These are phyloP conservation scores for Rhagonycha fulva DNA, from an alignment of 2,888 invertebrate species.

Conservation along the genomic window DNA sequence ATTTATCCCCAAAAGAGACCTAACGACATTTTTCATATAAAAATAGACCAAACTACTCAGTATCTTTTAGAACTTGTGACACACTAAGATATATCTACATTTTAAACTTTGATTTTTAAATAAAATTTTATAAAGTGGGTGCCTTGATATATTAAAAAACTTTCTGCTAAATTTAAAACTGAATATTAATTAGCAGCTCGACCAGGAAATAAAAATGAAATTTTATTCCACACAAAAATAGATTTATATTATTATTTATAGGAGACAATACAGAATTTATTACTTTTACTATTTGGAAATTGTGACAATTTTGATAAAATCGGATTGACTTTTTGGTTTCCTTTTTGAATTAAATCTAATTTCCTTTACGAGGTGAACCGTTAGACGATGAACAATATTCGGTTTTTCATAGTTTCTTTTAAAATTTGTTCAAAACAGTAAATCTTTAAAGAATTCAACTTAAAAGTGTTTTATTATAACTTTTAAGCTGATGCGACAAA, in stretches of 20 bases:
- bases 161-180: neutral
- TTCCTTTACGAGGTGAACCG: neutral
- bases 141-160: neutral
- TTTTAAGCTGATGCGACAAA: neutral
- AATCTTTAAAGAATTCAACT: neutral
- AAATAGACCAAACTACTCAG: neutral
- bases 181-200: neutral
- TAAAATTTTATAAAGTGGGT: neutral
- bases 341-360: neutral
- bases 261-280: neutral
- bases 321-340: neutral
- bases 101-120: neutral
- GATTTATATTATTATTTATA: neutral
- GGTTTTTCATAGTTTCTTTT: neutral
- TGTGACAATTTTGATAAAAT: neutral
- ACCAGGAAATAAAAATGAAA: neutral
- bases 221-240: neutral
- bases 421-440: neutral
- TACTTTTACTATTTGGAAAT: neutral
- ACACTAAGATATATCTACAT: neutral
- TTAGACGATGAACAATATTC: neutral
- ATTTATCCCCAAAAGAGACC: neutral
- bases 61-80: neutral
- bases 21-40: neutral
- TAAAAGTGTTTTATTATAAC: neutral